Percentiles rank a stretch among this genome's conserved stretches.
Conservation (phyloP, 2,888 invertebrate species). For the Drosophila formosana region DNA sequence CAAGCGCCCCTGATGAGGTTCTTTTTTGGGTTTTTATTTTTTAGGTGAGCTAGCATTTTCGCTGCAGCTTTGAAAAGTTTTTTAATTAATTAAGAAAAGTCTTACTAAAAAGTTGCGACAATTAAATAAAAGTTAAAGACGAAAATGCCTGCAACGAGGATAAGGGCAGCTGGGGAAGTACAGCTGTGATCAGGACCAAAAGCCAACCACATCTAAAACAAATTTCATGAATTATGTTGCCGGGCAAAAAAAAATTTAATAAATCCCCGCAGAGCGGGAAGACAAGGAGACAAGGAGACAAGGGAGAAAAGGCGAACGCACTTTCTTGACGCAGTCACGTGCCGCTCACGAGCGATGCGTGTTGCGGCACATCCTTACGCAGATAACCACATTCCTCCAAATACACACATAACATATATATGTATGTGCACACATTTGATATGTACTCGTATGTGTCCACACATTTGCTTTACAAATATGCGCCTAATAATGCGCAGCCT, state of each 20-base stretch:
- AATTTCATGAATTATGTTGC: slow-evolving; percentile 58
- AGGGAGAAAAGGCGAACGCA: slow-evolving; percentile 25
- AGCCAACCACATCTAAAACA: slow-evolving; percentile 64
- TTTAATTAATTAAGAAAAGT: slow-evolving; percentile 75
- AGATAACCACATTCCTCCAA: slow-evolving; percentile 41
- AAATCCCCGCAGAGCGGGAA: slow-evolving; percentile 45
- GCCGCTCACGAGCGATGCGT: slow-evolving; percentile 54
- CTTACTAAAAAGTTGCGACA: slow-evolving; percentile 66
- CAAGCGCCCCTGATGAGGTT: slow-evolving; percentile 23
- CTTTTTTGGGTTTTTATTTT: slow-evolving; percentile 4
- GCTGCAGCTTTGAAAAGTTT: slow-evolving; percentile 60
- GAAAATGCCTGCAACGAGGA: slow-evolving; percentile 19
- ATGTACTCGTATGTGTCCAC: slow-evolving; percentile 27
- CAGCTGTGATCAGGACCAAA: slow-evolving; percentile 28
- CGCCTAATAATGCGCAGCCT: slow-evolving; percentile 69
- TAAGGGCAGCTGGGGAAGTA: not conserved
- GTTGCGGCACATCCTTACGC: slow-evolving; percentile 46
- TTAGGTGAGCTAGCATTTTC: slow-evolving; percentile 59
- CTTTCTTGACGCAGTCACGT: slow-evolving; percentile 72
- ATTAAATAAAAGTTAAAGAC: slow-evolving; percentile 70
- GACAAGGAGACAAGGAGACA: not conserved
- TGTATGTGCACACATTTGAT: slow-evolving; percentile 6
- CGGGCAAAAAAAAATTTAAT: slow-evolving; percentile 59
- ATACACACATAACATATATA: slow-evolving; percentile 6
- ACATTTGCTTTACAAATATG: slow-evolving; percentile 76